Conservation (phyloP, 2,888 invertebrate genomes). For the Resseliella maxima region DNA sequence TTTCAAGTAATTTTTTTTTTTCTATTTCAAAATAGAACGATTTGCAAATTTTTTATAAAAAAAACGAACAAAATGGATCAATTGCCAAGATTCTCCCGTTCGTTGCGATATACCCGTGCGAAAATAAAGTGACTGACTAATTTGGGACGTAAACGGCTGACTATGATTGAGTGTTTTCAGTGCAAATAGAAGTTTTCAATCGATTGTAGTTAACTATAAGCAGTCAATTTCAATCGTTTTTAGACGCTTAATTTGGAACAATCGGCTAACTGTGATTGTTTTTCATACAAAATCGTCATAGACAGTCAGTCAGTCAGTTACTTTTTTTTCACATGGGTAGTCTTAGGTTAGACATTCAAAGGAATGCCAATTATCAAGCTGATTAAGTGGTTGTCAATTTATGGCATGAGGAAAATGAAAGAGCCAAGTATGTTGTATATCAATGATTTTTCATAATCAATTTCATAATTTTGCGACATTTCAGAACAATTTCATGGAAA, state of each 20-base stretch:
- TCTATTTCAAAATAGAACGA: background rate
- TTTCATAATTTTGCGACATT: constrained; percentile 58
- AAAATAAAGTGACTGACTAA: no score
- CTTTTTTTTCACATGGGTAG: no score
- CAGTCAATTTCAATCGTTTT: no score
- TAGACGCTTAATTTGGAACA: no score
- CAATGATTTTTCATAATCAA: constrained; percentile 56
- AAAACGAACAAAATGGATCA: background rate
- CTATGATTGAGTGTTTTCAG: no score
- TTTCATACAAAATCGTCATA: no score
- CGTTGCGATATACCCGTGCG: constrained; percentile 74
- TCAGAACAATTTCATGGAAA: constrained; percentile 69
- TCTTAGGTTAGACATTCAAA: constrained; percentile 69
- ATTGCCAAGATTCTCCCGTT: constrained; percentile 74
- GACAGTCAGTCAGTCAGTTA: no score
- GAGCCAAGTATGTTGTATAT: constrained; percentile 59
- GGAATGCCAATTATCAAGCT: constrained; percentile 61
- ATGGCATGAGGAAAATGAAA: constrained; percentile 59
- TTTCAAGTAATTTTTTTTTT: no score
- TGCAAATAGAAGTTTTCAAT: no score
- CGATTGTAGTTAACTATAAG: no score
- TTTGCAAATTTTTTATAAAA: background rate
- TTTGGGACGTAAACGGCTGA: no score
- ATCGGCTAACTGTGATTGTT: no score
- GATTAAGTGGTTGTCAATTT: constrained; percentile 59